Conservation (phyloP, 2,888 invertebrate species). For the Escarpia spicata region DNA sequence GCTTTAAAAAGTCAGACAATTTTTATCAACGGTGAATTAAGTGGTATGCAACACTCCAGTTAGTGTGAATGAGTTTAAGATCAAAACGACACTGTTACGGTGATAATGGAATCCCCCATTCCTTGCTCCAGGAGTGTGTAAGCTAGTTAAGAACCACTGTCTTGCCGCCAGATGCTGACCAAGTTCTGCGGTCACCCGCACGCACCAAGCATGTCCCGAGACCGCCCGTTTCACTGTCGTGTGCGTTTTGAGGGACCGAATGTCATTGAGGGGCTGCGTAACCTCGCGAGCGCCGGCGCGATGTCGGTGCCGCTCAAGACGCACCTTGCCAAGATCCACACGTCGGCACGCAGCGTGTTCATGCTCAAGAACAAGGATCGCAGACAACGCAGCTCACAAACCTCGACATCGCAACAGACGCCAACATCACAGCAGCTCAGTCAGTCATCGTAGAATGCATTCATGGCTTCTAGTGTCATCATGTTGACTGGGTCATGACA, state of each 20-base stretch:
- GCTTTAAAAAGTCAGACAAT: too few relatives aligned
- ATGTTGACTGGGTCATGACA: too few relatives aligned
- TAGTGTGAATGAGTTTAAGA: too few relatives aligned
- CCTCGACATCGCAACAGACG: background rate
- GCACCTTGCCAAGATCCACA: conserved; percentile 48
- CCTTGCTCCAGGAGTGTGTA: too few relatives aligned
- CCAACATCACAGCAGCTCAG: background rate
- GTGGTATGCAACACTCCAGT: too few relatives aligned
- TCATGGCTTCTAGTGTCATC: background rate
- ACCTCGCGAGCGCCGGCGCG: conserved; percentile 48
- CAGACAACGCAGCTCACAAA: background rate
- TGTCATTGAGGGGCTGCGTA: conserved; percentile 54
- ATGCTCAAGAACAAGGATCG: conserved; percentile 27
- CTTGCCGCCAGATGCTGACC: conserved; percentile 42
- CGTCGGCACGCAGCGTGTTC: conserved; percentile 50
- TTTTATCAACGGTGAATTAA: too few relatives aligned
- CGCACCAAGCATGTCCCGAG: conserved; percentile 27
- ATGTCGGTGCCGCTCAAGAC: conserved; percentile 50
- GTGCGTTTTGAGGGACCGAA: conserved; percentile 53
- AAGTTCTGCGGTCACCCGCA: conserved; percentile 42
- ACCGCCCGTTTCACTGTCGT: conserved; percentile 44
- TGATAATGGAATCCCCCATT: too few relatives aligned
- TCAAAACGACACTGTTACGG: too few relatives aligned
- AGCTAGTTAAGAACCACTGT: too few relatives aligned
- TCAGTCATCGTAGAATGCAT: background rate